phyloP scores from a whole-genome alignment of 2,888 invertebrate genomes.

The Anorthoa munda region DNA sequence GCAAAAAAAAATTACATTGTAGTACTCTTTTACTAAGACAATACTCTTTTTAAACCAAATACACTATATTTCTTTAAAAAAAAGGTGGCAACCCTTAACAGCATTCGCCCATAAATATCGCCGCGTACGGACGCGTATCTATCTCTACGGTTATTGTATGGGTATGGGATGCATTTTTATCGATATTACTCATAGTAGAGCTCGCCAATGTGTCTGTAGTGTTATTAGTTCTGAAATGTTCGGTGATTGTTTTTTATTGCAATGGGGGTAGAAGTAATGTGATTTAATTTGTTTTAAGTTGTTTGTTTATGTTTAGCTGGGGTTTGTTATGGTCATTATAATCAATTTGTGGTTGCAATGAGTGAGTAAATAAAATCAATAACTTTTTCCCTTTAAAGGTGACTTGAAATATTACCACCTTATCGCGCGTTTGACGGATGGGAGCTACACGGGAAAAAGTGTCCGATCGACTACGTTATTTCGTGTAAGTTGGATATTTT shows the following conservation, averaged over 20 bases:
- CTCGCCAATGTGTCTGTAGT: constrained; percentile 55
- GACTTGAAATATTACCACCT: no score
- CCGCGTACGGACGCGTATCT: constrained; percentile 46
- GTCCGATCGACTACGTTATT: no score
- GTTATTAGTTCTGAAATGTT: constrained; percentile 58
- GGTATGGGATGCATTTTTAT: constrained; percentile 60
- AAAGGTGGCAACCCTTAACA: no score
- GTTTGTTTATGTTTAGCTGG: constrained; percentile 5
- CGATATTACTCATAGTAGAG: constrained; percentile 37
- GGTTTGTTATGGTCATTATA: not conserved
- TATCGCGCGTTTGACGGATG: no score
- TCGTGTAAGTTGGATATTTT: no score
- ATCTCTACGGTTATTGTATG: constrained; percentile 39
- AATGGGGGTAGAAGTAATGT: constrained; percentile 11
- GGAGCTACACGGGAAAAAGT: no score
- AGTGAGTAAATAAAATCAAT: no score
- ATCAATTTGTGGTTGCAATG: not conserved
- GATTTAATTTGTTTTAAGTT: constrained; percentile 25
- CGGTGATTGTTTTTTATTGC: constrained; percentile 50
- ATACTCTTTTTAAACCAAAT: no score
- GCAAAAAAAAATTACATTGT: no score
- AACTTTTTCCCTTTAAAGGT: no score
- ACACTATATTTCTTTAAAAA: no score
- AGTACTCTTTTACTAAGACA: no score
- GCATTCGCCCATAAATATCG: constrained; percentile 42